phyloP scores from a whole-genome alignment of 1,140 invertebrate genomes.

The Hesperophylax magnus region DNA sequence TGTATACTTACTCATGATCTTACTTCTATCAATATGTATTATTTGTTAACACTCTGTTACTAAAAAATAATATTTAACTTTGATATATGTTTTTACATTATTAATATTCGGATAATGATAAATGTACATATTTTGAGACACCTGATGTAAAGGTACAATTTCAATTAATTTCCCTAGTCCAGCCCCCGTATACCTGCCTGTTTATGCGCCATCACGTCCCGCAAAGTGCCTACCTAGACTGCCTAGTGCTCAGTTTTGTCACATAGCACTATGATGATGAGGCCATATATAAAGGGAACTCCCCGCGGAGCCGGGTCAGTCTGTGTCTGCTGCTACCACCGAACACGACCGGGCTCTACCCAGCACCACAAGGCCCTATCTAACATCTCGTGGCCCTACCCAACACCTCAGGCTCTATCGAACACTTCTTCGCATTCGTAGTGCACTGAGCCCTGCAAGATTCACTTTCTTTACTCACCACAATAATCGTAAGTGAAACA shows the following conservation, averaged over 20 bases:
- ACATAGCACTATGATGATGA: conserved; percentile 4
- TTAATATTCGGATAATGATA: too few species aligned
- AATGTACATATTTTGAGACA: too few species aligned
- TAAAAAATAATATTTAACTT: too few species aligned
- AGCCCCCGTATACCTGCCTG: neutral
- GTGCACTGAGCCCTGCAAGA: too few species aligned
- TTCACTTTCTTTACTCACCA: neutral
- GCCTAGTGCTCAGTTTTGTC: conserved; percentile 5
- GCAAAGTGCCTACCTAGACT: neutral
- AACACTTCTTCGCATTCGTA: neutral
- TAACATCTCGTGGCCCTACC: neutral
- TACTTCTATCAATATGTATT: too few species aligned
- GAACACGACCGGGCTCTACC: too few species aligned
- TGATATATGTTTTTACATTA: too few species aligned
- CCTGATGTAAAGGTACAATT: too few species aligned
- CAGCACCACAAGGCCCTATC: neutral
- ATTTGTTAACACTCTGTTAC: too few species aligned
- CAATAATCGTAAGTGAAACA: neutral
- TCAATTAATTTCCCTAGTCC: neutral
- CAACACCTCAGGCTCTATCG: neutral
- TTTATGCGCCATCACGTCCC: neutral
- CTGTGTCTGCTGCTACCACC: neutral
- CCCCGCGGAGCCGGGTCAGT: neutral
- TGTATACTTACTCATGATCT: too few species aligned
- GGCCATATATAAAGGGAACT: neutral